These are phyloP conservation scores for Herpetotheres cachinnans DNA, from an alignment of 2,113 vertebrate species.

Conservation along the genomic window DNA sequence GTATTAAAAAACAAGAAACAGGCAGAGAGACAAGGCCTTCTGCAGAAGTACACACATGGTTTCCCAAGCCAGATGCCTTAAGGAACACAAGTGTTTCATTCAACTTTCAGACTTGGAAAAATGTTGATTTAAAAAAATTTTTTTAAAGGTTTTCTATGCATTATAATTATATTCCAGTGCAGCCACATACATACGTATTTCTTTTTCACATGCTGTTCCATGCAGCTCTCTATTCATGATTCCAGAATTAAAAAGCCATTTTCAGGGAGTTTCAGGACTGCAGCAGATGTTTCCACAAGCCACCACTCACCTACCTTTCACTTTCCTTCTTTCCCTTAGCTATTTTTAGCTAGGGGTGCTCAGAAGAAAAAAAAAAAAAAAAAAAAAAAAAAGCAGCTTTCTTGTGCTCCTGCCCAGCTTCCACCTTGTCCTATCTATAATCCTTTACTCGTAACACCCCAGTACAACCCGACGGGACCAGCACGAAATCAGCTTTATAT, in stretches of 20 bases:
- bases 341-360: not conserved
- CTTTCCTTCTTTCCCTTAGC: not conserved
- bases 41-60: not conserved
- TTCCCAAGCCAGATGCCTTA: not conserved
- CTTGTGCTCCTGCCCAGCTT: not conserved
- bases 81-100: not conserved
- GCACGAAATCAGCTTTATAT: not conserved
- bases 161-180: not conserved
- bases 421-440: not conserved
- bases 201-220: not conserved
- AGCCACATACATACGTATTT: not conserved
- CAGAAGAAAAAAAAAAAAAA: no score
- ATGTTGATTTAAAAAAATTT: not conserved
- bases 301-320: not conserved
- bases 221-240: not conserved
- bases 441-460: not conserved
- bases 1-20: not conserved
- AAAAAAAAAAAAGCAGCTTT: not conserved
- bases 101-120: not conserved
- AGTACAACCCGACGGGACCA: not conserved
- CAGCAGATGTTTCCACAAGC: not conserved
- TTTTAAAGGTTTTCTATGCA: not conserved
- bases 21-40: not conserved
- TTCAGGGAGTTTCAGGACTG: not conserved
- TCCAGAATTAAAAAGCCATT: not conserved